These are phyloP conservation scores for Zoanthus sociatus DNA, from an alignment of 92 coral and sea anemone genomes.

Conservation along the genomic window DNA sequence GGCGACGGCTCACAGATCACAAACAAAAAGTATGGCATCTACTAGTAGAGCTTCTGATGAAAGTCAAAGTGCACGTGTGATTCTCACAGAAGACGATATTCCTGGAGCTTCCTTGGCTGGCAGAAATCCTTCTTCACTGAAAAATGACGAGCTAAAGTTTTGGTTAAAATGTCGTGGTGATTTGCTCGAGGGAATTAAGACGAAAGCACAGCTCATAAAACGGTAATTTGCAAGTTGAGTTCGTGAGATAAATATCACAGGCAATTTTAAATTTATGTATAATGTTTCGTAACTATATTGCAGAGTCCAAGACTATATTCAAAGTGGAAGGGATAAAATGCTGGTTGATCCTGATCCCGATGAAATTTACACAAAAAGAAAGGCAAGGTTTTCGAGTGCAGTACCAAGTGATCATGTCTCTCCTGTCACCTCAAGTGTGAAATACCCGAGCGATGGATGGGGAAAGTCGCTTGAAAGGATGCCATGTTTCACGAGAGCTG, in stretches of 20 bases:
- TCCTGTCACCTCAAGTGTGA: not conserved
- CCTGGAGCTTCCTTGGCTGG: conserved; percentile 41
- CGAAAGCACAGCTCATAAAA: no score
- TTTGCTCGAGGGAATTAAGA: not conserved
- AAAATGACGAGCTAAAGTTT: conserved; percentile 47
- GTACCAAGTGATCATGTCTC: not conserved
- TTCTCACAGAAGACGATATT: conserved; percentile 35
- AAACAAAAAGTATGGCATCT: conserved; percentile 4
- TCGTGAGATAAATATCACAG: no score
- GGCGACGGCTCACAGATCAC: not conserved
- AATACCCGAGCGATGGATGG: conserved; percentile 44
- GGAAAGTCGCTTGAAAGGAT: conserved; percentile 17
- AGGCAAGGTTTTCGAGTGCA: not conserved
- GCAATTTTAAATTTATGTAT: no score
- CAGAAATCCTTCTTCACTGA: conserved; percentile 27
- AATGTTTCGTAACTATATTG: no score
- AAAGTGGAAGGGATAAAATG: no score
- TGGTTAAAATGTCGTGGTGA: conserved; percentile 31
- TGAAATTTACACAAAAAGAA: not conserved
- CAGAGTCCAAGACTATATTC: no score
- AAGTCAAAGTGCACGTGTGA: not conserved
- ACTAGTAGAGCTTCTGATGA: not conserved
- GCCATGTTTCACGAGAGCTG: conserved; percentile 46
- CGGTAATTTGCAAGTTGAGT: not conserved
- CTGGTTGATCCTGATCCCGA: no score